Evolutionary conservation across 2,113 vertebrate genomes (phyloP).

Genomic region (Scopus umbretta): DNA sequence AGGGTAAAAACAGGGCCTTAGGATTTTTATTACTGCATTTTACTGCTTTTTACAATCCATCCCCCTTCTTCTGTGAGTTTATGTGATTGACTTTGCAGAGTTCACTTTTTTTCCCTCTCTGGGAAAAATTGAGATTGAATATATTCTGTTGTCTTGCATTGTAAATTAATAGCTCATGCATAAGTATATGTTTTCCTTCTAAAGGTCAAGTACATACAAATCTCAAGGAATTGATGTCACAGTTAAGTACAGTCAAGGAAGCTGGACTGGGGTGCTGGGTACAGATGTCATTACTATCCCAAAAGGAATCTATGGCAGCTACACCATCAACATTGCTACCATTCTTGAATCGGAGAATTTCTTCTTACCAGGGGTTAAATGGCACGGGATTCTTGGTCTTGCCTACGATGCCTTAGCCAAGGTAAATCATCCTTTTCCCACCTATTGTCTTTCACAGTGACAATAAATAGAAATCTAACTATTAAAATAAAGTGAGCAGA

Average conservation of each 20-base stretch:
- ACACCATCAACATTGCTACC: constrained; percentile 85
- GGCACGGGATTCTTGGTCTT: constrained; percentile 95
- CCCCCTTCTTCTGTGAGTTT: background rate
- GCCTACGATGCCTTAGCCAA: constrained; percentile 87
- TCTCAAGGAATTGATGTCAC: constrained; percentile 73
- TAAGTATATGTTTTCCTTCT: background rate
- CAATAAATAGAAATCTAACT: background rate
- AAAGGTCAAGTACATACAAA: constrained; percentile 84
- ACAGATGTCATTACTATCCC: constrained; percentile 83
- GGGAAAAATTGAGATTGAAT: background rate
- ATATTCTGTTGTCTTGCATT: background rate
- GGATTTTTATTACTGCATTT: background rate
- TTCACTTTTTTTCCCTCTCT: background rate
- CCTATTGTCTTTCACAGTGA: background rate
- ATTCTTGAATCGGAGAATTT: constrained; percentile 90
- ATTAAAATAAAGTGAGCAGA: background rate
- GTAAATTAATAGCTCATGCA: background rate
- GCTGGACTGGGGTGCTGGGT: constrained; percentile 91
- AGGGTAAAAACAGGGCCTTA: background rate
- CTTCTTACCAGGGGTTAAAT: constrained; percentile 88
- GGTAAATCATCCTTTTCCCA: constrained; percentile 68
- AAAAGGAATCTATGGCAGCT: constrained; percentile 79
- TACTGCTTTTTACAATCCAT: background rate
- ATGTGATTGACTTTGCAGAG: background rate
- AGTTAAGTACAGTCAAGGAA: constrained; percentile 93